Evolutionary conservation across 2,888 invertebrate species (phyloP).

Genomic region (Cataglyphis cursor): DNA sequence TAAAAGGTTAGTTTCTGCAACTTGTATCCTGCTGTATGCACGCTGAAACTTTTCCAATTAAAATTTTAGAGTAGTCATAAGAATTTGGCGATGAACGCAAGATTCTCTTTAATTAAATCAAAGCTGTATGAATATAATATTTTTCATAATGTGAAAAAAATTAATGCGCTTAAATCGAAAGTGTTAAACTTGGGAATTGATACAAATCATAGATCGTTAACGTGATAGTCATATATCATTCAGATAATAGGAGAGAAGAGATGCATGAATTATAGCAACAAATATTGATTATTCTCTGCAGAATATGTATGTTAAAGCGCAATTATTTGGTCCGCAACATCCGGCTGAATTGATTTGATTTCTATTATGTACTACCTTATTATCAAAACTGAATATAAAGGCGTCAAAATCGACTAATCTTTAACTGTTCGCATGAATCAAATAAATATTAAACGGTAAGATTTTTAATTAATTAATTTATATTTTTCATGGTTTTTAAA

Average conservation of each 20-base stretch:
- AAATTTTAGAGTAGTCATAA: slow-evolving; percentile 52
- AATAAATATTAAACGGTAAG: background rate
- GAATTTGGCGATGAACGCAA: slow-evolving; percentile 30
- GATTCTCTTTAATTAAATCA: slow-evolving; percentile 38
- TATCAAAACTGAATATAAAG: slow-evolving; percentile 29
- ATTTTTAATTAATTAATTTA: background rate
- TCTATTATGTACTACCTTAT: slow-evolving; percentile 40
- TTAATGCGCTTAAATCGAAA: slow-evolving; percentile 37
- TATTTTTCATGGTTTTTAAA: background rate
- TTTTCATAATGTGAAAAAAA: slow-evolving; percentile 13
- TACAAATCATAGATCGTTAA: slow-evolving; percentile 20
- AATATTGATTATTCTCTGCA: slow-evolving; percentile 51
- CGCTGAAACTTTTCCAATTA: slow-evolving; percentile 50
- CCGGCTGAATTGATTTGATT: slow-evolving; percentile 45
- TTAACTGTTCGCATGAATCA: background rate
- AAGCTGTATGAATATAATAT: slow-evolving; percentile 38
- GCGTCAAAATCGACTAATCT: slow-evolving; percentile 25
- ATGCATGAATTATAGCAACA: slow-evolving; percentile 38
- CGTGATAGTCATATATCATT: slow-evolving; percentile 41
- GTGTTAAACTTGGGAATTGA: slow-evolving; percentile 13
- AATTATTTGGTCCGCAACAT: slow-evolving; percentile 43
- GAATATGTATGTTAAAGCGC: slow-evolving; percentile 27
- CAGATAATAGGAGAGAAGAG: slow-evolving; percentile 40
- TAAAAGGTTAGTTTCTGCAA: slow-evolving; percentile 51
- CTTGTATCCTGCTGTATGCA: slow-evolving; percentile 35